Conservation (phyloP, 2,797 vertebrate genomes). For the Strix occidentalis region DNA sequence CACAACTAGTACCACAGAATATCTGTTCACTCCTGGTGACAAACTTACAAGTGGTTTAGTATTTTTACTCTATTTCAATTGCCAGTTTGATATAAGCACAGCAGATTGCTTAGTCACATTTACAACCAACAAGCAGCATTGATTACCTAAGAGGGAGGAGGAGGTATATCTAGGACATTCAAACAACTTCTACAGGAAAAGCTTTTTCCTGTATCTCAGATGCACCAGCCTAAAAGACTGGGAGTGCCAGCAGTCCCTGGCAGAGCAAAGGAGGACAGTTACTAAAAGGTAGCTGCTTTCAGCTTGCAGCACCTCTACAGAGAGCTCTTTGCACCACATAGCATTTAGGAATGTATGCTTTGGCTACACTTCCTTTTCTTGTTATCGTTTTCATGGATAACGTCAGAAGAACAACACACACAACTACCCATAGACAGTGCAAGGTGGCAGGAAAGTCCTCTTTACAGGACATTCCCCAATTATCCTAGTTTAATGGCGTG, state of each 20-base stretch:
- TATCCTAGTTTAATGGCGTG: neutral
- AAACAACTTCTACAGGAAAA: neutral
- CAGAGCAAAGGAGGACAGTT: neutral
- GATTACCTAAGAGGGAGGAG: neutral
- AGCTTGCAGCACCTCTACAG: neutral
- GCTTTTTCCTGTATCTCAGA: neutral
- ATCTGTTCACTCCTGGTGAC: neutral
- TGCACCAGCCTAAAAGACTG: neutral
- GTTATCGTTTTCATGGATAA: neutral
- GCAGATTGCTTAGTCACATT: neutral
- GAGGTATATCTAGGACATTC: neutral
- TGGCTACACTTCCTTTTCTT: neutral
- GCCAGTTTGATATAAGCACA: neutral
- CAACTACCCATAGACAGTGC: neutral
- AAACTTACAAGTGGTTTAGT: neutral
- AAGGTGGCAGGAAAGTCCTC: neutral
- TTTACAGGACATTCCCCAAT: neutral
- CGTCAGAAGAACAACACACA: neutral
- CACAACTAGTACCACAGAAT: neutral
- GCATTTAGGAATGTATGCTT: neutral
- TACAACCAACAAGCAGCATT: neutral
- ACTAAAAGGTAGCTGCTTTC: neutral
- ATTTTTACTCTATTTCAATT: neutral
- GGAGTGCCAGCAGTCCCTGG: neutral
- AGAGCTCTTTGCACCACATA: accelerated